Evolutionary conservation across 2,797 vertebrate species (phyloP).

Genomic region (Centropyge bicolor): DNA sequence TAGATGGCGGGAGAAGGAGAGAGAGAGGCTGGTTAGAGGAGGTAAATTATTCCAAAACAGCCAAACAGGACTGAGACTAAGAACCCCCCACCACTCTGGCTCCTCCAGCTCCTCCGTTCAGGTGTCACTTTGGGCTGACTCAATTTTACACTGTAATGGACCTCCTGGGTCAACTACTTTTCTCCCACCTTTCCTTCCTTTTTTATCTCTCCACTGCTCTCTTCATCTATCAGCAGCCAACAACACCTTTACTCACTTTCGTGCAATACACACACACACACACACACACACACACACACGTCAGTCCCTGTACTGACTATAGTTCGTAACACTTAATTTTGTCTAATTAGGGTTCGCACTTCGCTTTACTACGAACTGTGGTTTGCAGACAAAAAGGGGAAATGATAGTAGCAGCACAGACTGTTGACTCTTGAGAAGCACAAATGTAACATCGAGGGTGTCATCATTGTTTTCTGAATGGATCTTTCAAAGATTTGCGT

Average conservation of each 20-base stretch:
- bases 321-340: constrained; percentile 80
- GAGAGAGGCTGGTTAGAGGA: constrained; percentile 77
- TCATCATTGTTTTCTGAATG: neutral
- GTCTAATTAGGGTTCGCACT: constrained; percentile 73
- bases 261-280: constrained; percentile 48
- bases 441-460: neutral
- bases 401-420: neutral
- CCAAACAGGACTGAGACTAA: constrained; percentile 77
- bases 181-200: constrained; percentile 61
- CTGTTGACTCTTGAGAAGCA: neutral
- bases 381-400: constrained; percentile 5
- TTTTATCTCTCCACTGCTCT: constrained; percentile 71
- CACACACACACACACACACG: constrained; percentile 17
- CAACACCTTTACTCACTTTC: constrained; percentile 68
- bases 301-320: constrained; percentile 55
- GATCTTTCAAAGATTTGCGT: constrained; percentile 5
- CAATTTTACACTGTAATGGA: constrained; percentile 89
- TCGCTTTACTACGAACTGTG: constrained; percentile 45
- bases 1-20: constrained; percentile 75
- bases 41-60: constrained; percentile 87
- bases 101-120: constrained; percentile 74
- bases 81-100: constrained; percentile 49
- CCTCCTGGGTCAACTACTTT: constrained; percentile 82
- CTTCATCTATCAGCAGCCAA: constrained; percentile 75
- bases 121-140: constrained; percentile 86